Percentiles rank a stretch among this genome's conserved stretches.
Evolutionary conservation across 2,113 vertebrate genomes (phyloP).

Genomic region (Prionailurus bengalensis): DNA sequence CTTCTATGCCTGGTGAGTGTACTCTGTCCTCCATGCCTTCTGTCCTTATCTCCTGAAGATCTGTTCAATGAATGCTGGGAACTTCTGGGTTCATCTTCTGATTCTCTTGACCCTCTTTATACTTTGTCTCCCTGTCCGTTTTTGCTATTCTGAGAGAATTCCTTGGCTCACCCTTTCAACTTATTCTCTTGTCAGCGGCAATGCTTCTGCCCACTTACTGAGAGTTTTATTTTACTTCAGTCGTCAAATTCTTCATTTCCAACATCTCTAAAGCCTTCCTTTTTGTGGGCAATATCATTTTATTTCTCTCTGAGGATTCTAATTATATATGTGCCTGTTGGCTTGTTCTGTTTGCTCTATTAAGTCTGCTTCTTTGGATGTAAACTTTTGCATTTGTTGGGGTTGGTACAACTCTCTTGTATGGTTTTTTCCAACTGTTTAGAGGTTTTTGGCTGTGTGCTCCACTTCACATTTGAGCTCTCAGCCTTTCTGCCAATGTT

Average conservation of each 20-base stretch:
- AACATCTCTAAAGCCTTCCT: constrained; percentile 31
- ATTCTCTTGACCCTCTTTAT: not conserved
- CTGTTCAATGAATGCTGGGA: too few species aligned
- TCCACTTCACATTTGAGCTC: not conserved
- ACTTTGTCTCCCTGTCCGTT: not conserved
- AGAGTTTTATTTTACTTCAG: constrained; percentile 76
- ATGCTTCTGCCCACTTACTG: constrained; percentile 43
- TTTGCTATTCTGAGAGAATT: not conserved
- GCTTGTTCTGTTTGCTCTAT: constrained; percentile 57
- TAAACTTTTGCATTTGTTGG: constrained; percentile 23
- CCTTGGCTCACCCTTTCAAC: not conserved
- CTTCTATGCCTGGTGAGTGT: not conserved
- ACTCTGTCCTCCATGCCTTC: not conserved
- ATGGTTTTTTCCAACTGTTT: not conserved
- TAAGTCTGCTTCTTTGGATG: constrained; percentile 52
- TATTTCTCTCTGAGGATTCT: constrained; percentile 57
- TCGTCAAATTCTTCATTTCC: constrained; percentile 69
- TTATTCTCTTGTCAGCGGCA: not conserved
- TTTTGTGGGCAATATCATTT: constrained; percentile 69
- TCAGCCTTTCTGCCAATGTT: not conserved
- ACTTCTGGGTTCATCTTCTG: not conserved
- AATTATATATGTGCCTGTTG: constrained; percentile 36
- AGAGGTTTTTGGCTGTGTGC: not conserved
- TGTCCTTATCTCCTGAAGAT: not conserved
- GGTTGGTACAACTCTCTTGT: not conserved